These are phyloP conservation scores for Sciaenops ocellatus DNA, from an alignment of 2,797 vertebrate species.

Conservation along the genomic window DNA sequence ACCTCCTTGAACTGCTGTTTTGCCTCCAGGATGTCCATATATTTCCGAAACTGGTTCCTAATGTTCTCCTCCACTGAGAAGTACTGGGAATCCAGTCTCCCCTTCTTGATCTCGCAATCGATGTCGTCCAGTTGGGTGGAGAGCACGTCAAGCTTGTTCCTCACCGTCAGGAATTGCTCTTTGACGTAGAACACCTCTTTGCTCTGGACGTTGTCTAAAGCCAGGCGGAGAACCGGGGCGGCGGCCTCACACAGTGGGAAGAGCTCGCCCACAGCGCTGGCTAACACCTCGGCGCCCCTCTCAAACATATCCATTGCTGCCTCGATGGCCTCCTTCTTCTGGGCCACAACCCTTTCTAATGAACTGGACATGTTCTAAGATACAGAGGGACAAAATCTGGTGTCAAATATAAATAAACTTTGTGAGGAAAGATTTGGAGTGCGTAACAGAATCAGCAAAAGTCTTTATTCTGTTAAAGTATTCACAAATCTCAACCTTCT, in stretches of 20 bases:
- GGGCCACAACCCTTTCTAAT: slow-evolving; percentile 80
- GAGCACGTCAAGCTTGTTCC: slow-evolving; percentile 82
- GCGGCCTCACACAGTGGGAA: slow-evolving; percentile 85
- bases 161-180: slow-evolving; percentile 83
- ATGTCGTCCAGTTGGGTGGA: slow-evolving; percentile 85
- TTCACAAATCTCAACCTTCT: not conserved
- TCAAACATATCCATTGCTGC: slow-evolving; percentile 86
- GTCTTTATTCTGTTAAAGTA: not conserved
- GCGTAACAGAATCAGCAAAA: not conserved
- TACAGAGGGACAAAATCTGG: not conserved
- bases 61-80: slow-evolving; percentile 86
- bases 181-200: slow-evolving; percentile 87
- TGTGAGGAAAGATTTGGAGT: not conserved
- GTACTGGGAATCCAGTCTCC: slow-evolving; percentile 80
- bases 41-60: slow-evolving; percentile 86
- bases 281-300: slow-evolving; percentile 84
- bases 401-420: not conserved
- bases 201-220: slow-evolving; percentile 84
- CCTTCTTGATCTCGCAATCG: slow-evolving; percentile 83
- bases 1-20: slow-evolving; percentile 82
- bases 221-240: slow-evolving; percentile 83
- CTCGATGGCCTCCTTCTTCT: slow-evolving; percentile 88
- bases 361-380: slow-evolving; percentile 79
- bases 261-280: slow-evolving; percentile 84
- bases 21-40: slow-evolving; percentile 85